Evolutionary conservation across 2,797 vertebrate species (phyloP).

Genomic region (Clarias platycephalus): DNA sequence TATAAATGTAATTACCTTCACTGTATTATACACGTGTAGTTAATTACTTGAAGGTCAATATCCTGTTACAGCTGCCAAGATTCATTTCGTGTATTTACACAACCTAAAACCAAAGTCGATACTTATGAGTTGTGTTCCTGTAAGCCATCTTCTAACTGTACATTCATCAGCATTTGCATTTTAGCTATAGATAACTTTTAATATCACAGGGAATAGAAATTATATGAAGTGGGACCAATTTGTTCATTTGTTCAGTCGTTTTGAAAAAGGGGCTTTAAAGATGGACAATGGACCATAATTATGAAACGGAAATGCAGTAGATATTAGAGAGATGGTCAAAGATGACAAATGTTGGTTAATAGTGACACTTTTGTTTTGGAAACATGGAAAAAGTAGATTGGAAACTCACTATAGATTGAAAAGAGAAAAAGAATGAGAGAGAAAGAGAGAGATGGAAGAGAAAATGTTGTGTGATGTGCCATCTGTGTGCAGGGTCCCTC

Average conservation of each 20-base stretch:
- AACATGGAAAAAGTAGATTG: background rate
- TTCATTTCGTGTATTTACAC: background rate
- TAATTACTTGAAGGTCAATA: conserved; percentile 14
- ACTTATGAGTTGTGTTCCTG: background rate
- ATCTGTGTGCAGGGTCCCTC: conserved; percentile 59
- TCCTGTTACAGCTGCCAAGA: conserved; percentile 7
- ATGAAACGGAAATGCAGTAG: background rate
- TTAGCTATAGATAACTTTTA: background rate
- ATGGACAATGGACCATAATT: background rate
- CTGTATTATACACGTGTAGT: background rate
- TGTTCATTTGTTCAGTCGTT: background rate
- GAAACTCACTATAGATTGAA: background rate
- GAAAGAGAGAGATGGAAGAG: conserved; percentile 56
- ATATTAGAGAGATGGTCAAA: background rate
- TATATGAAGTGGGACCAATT: background rate
- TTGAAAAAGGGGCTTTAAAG: background rate
- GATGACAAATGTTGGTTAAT: background rate
- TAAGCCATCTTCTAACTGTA: background rate
- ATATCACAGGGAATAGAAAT: background rate
- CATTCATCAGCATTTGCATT: background rate
- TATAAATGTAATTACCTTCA: conserved; percentile 1
- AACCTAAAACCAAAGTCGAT: background rate
- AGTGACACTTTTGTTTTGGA: background rate
- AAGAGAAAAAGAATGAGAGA: conserved; percentile 2
- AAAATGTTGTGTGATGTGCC: conserved; percentile 59